Base-by-base conservation (phyloP, 1,140 invertebrate genomes). In the Halictus rubicundus region DNA sequence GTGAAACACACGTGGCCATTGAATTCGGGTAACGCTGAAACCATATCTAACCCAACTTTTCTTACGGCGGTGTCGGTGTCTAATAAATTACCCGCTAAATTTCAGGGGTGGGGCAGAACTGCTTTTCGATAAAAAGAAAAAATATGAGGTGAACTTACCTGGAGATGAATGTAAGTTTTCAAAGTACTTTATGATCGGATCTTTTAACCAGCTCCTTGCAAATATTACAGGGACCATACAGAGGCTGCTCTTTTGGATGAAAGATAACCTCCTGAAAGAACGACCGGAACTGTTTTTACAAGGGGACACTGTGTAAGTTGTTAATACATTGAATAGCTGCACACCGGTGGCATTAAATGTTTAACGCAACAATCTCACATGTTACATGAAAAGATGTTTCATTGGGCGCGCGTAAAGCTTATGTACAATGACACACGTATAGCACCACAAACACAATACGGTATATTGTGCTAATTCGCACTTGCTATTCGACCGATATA, bases 251-350 rank as follows among this genome's bases (percentile, higher is more conserved):
- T 87, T 94, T 4, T 98, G 97, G 97, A 95, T 99, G 49, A 95
- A 95, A 89, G 95, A 97, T 78, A 98, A 98, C 91, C 92, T 99
- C 68, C 90, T 99, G 49, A 96, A 94, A 74, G 97, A 99, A 89
- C 94, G 97, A 82, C 95, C 96, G 16, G 98, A 99, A 91, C 93
- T 99, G n/a, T 99, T 99, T 91, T 89, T 98, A 54, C 96, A 98
- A 94, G 96, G 95, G 76, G 95, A 96, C 52, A 95, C 95, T 9
- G 96, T 98, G 95, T 97, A 94, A 95, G 95, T 94, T 63, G 19
- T 16, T 25, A 63, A 32, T 66, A 39, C 9, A 12, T 59, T 16
- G 12, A 2, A 49, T 52, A 25, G 10, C 23, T 73, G 1, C 9
- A 27, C 12, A 7, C 32, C 10, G 4, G 1, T 19, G 0, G 3